Evolutionary conservation across 1,140 invertebrate genomes (phyloP).

Genomic region (Euwallacea fornicatus): DNA sequence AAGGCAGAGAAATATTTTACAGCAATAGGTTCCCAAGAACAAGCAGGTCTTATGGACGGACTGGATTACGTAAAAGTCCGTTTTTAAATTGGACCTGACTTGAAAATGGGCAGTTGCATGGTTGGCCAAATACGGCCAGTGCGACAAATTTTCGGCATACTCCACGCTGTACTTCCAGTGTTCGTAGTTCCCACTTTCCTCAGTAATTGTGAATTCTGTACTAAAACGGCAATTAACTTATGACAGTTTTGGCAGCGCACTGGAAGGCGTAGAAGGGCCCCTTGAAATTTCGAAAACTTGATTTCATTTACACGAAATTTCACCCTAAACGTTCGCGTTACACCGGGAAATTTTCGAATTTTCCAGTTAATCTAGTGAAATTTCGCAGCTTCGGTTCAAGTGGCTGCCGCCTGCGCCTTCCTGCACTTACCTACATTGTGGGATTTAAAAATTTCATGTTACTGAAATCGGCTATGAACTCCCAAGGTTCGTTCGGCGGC

Average conservation of each 20-base stretch:
- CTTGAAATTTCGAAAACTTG: no score
- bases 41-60: slow-evolving; percentile 68
- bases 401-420: not conserved
- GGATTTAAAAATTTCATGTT: slow-evolving; percentile 72
- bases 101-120: slow-evolving; percentile 61
- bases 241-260: not conserved
- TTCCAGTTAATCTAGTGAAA: no score
- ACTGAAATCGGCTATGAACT: slow-evolving; percentile 73
- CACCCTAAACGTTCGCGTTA: no score
- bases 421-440: slow-evolving; percentile 63
- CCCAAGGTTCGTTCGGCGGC: slow-evolving; percentile 66
- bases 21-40: slow-evolving; percentile 59
- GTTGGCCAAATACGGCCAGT: slow-evolving; percentile 65
- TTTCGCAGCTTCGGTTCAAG: no score
- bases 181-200: slow-evolving; percentile 66
- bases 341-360: not conserved
- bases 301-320: no score
- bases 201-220: slow-evolving; percentile 62
- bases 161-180: slow-evolving; percentile 70
- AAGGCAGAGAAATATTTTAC: slow-evolving; percentile 56
- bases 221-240: slow-evolving; percentile 51
- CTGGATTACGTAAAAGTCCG: slow-evolving; percentile 58
- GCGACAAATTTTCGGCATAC: slow-evolving; percentile 66
- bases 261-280: no score
- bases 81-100: slow-evolving; percentile 55